phyloP scores from a whole-genome alignment of 2,888 invertebrate genomes.

The Noctua comes region DNA sequence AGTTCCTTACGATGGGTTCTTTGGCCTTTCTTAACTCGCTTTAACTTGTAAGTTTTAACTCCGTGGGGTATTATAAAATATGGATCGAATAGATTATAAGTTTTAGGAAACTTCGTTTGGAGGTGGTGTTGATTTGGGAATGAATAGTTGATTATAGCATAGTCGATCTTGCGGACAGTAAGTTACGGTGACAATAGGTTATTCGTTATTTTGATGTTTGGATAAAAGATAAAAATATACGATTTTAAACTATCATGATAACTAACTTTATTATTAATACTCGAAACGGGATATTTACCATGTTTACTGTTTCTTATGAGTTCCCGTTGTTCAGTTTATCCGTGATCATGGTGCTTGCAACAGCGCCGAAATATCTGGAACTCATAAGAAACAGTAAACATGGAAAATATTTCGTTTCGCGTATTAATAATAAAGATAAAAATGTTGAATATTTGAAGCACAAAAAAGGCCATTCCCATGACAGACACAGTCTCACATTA shows the following conservation, averaged over 20 bases:
- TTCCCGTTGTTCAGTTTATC: too few relatives aligned
- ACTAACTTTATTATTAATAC: too few relatives aligned
- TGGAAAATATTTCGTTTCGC: too few relatives aligned
- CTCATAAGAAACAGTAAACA: too few relatives aligned
- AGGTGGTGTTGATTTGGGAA: neutral
- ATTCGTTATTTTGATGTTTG: neutral
- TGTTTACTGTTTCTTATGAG: too few relatives aligned
- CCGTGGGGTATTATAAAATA: neutral
- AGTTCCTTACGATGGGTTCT: constrained; percentile 25
- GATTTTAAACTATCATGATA: too few relatives aligned
- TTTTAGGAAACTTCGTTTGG: neutral
- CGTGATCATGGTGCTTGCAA: too few relatives aligned
- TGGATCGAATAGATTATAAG: neutral
- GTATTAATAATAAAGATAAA: too few relatives aligned
- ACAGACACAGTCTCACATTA: neutral
- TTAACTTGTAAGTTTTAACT: constrained; percentile 19
- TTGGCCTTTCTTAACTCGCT: constrained; percentile 21
- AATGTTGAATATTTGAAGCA: neutral
- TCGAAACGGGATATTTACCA: too few relatives aligned
- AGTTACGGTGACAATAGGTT: neutral
- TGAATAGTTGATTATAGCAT: neutral
- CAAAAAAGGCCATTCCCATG: neutral
- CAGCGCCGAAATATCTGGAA: too few relatives aligned
- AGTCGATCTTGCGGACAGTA: neutral
- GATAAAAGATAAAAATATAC: neutral